phyloP scores from a whole-genome alignment of 1,140 invertebrate species.

The Sinella curviseta region DNA sequence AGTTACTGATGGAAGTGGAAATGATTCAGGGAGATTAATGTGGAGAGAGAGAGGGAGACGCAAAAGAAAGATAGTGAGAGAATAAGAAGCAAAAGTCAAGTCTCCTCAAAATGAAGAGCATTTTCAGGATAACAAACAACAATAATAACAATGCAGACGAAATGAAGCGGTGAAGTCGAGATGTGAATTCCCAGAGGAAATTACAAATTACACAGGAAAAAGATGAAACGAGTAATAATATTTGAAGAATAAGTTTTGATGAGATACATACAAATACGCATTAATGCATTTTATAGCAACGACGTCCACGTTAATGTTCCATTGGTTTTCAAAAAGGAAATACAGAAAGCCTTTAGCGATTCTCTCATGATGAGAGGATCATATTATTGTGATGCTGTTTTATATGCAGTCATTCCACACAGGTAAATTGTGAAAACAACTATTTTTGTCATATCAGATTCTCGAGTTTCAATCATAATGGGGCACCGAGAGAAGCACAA shows the following conservation, averaged over 20 bases:
- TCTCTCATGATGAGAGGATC: too few species aligned
- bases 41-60: background rate
- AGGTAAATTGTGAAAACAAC: too few species aligned
- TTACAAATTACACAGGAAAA: slow-evolving; percentile 23
- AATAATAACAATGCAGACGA: background rate
- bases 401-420: too few species aligned
- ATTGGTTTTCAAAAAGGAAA: background rate
- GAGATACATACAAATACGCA: background rate
- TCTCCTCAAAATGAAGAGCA: background rate
- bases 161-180: slow-evolving; percentile 1
- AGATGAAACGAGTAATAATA: slow-evolving; percentile 1
- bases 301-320: background rate
- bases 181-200: slow-evolving; percentile 24
- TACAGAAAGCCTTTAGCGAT: background rate
- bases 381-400: too few species aligned
- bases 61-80: background rate
- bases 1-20: background rate
- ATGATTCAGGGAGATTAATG: slow-evolving; percentile 23
- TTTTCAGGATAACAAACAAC: background rate
- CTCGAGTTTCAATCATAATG: too few species aligned
- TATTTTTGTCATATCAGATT: too few species aligned
- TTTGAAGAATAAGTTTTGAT: background rate
- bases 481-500: too few species aligned
- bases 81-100: background rate
- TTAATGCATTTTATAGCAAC: background rate